phyloP scores from a whole-genome alignment of 1,140 invertebrate species.

The Condylostylus longicornis region DNA sequence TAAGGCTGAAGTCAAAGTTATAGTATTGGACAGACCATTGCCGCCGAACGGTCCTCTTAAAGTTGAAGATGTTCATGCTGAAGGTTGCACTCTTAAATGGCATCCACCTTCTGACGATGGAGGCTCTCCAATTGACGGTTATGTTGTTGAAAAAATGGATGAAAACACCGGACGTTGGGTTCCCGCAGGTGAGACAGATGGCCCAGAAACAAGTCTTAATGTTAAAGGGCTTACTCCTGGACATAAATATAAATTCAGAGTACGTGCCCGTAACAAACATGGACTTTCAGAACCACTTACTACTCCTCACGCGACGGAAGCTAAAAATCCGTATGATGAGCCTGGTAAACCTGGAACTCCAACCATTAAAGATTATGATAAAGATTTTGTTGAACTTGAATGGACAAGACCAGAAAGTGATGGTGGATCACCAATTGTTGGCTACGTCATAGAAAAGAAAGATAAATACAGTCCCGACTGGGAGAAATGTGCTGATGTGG shows the following conservation, averaged over 20 bases:
- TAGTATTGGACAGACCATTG: slow-evolving; percentile 76
- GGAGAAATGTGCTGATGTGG: slow-evolving; percentile 73
- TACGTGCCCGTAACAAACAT: slow-evolving; percentile 87
- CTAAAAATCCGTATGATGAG: slow-evolving; percentile 93
- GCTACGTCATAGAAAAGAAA: slow-evolving; percentile 91
- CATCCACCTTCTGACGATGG: slow-evolving; percentile 82
- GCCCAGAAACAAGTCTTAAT: slow-evolving; percentile 52
- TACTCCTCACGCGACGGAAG: slow-evolving; percentile 76
- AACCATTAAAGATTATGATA: slow-evolving; percentile 80
- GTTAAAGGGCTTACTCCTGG: slow-evolving; percentile 69
- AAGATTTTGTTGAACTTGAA: slow-evolving; percentile 85
- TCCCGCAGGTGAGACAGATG: slow-evolving; percentile 74
- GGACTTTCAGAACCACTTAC: slow-evolving; percentile 89
- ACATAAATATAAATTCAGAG: slow-evolving; percentile 93
- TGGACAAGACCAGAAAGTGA: slow-evolving; percentile 78
- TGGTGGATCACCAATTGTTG: slow-evolving; percentile 78
- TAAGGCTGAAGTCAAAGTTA: slow-evolving; percentile 79
- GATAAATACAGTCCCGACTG: slow-evolving; percentile 77
- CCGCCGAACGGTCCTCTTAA: slow-evolving; percentile 85
- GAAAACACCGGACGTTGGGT: slow-evolving; percentile 86
- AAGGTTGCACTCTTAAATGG: slow-evolving; percentile 59
- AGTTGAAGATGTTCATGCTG: slow-evolving; percentile 61
- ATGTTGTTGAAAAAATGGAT: slow-evolving; percentile 89
- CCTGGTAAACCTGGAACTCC: slow-evolving; percentile 78
- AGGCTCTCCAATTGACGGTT: slow-evolving; percentile 77